phyloP scores from a whole-genome alignment of 2,888 invertebrate species.

The Clivina fossor region DNA sequence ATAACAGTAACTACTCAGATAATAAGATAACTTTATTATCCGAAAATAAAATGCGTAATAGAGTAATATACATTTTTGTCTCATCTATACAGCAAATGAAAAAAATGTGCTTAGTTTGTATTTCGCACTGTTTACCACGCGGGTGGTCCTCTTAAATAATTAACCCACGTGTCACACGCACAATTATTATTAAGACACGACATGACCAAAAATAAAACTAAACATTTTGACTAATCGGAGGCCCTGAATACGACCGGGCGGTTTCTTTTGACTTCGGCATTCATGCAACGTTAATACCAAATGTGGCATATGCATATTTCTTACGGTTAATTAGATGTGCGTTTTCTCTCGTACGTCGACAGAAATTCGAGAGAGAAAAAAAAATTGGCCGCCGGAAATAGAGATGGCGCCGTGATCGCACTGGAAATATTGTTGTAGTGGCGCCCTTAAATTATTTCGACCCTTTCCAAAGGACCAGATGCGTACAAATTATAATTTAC shows the following conservation, averaged over 20 bases:
- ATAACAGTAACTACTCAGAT: too few species aligned
- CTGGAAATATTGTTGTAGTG: conserved; percentile 18
- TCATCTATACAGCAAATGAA: too few species aligned
- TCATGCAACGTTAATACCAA: conserved; percentile 32
- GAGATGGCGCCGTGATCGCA: conserved; percentile 29
- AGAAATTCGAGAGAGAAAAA: conserved; percentile 29
- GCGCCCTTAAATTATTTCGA: conserved; percentile 15
- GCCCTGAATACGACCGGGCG: too few species aligned
- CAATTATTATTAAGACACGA: conserved; percentile 31
- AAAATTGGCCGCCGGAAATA: too few species aligned
- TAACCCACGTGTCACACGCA: conserved; percentile 31
- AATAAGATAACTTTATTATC: too few species aligned
- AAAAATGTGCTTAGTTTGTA: conserved; percentile 24
- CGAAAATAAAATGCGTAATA: too few species aligned
- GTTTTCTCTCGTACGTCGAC: conserved; percentile 16
- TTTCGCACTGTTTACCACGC: conserved; percentile 15
- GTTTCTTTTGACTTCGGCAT: conserved; percentile 28
- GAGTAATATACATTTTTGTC: too few species aligned
- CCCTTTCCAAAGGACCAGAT: conserved; percentile 13
- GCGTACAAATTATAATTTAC: background rate
- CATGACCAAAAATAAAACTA: conserved; percentile 28
- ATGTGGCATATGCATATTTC: conserved; percentile 33
- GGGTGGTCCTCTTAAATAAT: conserved; percentile 34
- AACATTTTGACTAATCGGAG: conserved; percentile 30
- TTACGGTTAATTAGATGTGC: conserved; percentile 32